A percentile compares a stretch with the other conserved stretches of the same genome.
Evolutionary conservation across 2,888 invertebrate species (phyloP).

Genomic region (Minunthozetes semirufus): DNA sequence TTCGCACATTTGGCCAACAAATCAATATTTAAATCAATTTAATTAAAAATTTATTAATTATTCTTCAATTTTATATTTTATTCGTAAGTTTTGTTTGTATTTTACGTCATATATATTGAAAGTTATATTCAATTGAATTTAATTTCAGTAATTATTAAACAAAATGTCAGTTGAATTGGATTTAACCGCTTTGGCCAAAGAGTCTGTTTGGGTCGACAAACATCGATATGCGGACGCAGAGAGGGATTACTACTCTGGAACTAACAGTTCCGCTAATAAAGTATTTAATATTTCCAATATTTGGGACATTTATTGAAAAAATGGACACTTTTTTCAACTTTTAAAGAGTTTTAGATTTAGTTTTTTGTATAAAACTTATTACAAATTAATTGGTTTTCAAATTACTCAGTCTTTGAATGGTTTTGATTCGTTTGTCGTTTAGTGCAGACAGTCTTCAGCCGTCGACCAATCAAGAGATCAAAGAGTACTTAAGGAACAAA

Average conservation of each 20-base stretch:
- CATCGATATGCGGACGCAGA: constrained; percentile 8
- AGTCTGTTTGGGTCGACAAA: not conserved
- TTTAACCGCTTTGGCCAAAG: not conserved
- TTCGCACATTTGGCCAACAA: too few species aligned
- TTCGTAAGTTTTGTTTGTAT: too few species aligned
- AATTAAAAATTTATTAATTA: too few species aligned
- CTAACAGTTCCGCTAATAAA: not conserved
- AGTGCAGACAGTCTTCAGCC: not conserved
- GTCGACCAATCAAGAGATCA: not conserved
- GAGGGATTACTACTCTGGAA: constrained; percentile 4
- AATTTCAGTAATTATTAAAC: not conserved
- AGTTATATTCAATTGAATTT: not conserved
- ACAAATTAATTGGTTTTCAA: not conserved
- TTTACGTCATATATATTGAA: too few species aligned
- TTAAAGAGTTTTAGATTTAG: not conserved
- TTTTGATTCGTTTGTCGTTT: not conserved
- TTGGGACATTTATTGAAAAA: not conserved
- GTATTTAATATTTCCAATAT: not conserved
- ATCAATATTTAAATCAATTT: too few species aligned
- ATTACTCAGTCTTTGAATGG: not conserved
- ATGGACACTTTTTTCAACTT: not conserved
- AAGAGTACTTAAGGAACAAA: not conserved
- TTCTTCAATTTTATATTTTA: too few species aligned
- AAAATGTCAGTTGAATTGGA: not conserved
- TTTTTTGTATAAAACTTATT: not conserved